Base-by-base conservation (phyloP, 2,797 vertebrate genomes). In the Hybognathus amarus region DNA sequence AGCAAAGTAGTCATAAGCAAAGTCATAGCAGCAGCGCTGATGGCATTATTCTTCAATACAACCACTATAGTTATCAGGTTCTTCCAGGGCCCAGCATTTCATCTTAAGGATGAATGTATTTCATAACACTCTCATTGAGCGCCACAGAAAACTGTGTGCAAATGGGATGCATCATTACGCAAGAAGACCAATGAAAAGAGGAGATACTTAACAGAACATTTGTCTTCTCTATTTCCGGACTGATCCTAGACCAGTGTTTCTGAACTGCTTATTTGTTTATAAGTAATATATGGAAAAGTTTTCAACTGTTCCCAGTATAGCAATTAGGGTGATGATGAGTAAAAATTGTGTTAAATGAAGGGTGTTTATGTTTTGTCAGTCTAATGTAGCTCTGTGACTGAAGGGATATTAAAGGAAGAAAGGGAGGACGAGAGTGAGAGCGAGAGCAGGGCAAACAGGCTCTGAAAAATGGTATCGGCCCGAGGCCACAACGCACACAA, bases 81-180 rank as follows among this genome's bases (percentile, higher is more conserved):
- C 33, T 79, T 68, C 22, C 77, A 79, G 47, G 30, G 8, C 64
- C 8, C 45, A 54, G 30, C 45, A 67, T 79, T 52, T 68, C 47
- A 68, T 54, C 30, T 67, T 79, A 27, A 68, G 13, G 66, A 69
- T 67, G 22, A 38, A 54, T 69, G 33, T 13, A 69, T 40, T 79
- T 68, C 15, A 42, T 69, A 63, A 64, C 10, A 40, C 15, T 54
- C 33, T 69, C 33, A 20, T 24, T 47, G 75, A 79, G 50, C 69
- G 47, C 33, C 64, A 68, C 33, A 20, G 64, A 5, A 54, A 76
- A 76, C 7, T 5, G 20, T 24, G 52, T 42, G 74, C 33, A 40
- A 68, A 56, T 68, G 15, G 64, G 22, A 79, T 27, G 47, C 47
- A 56, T 56, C 33, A 69, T 68, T 76, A 59, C 54, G 22, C 52